Percentiles rank a stretch among this genome's conserved stretches.
phyloP scores from a whole-genome alignment of 2,113 vertebrate species.

The Oreotrochilus melanogaster region DNA sequence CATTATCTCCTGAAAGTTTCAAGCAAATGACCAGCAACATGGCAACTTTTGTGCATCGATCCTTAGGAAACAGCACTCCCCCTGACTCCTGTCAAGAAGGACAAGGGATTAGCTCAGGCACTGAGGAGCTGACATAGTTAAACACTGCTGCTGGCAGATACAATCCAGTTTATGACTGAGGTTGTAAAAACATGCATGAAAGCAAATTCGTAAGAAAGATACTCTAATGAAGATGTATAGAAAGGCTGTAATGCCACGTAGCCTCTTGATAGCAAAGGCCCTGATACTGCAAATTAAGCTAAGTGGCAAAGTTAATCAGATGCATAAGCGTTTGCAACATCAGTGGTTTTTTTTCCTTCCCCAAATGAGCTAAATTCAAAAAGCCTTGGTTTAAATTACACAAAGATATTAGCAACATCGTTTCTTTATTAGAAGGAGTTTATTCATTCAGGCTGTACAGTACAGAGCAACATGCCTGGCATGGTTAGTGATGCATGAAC shows the following conservation, averaged over 20 bases:
- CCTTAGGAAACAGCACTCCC: slow-evolving; percentile 14
- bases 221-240: slow-evolving; percentile 70
- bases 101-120: slow-evolving; percentile 48
- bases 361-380: slow-evolving; percentile 66
- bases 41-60: background rate
- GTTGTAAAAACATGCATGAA: slow-evolving; percentile 46
- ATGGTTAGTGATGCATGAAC: slow-evolving; percentile 73
- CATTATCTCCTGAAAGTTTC: background rate
- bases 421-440: slow-evolving; percentile 50
- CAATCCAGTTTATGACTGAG: slow-evolving; percentile 43
- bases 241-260: slow-evolving; percentile 59
- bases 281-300: slow-evolving; percentile 73
- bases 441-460: slow-evolving; percentile 63
- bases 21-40: slow-evolving; percentile 10
- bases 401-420: slow-evolving; percentile 39
- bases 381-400: slow-evolving; percentile 68
- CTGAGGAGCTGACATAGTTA: slow-evolving; percentile 57
- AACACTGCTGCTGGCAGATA: slow-evolving; percentile 56
- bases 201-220: slow-evolving; percentile 56
- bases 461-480: slow-evolving; percentile 52
- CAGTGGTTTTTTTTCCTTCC: slow-evolving; percentile 32
- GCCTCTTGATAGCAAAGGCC: slow-evolving; percentile 71
- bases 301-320: slow-evolving; percentile 61
- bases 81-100: background rate
- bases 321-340: slow-evolving; percentile 69